Conservation (phyloP, 1,140 invertebrate species). For the Leguminivora glycinivorella region DNA sequence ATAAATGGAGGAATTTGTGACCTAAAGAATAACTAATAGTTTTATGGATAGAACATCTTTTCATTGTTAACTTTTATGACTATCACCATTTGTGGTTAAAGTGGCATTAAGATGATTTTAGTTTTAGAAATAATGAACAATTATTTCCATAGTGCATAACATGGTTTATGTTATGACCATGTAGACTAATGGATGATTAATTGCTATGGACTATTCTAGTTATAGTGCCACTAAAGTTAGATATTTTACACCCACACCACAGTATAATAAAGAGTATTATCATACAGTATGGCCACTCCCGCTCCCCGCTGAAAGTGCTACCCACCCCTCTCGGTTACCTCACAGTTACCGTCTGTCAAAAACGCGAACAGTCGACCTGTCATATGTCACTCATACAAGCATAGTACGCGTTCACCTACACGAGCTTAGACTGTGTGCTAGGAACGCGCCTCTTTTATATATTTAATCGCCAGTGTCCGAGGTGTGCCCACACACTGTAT, state of each 20-base stretch:
- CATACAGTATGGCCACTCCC: too few relatives aligned
- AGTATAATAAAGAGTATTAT: too few relatives aligned
- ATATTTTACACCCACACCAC: neutral
- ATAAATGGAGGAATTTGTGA: neutral
- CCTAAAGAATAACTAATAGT: neutral
- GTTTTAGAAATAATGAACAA: neutral
- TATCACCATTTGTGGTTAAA: neutral
- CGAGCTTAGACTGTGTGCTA: too few relatives aligned
- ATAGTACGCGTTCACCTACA: too few relatives aligned
- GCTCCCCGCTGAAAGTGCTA: too few relatives aligned
- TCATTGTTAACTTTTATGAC: neutral
- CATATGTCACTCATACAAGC: too few relatives aligned
- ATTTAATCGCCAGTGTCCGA: too few relatives aligned
- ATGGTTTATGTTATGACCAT: neutral
- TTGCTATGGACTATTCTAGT: neutral
- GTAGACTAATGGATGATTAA: neutral
- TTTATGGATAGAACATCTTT: conserved; percentile 9
- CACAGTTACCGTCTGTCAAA: too few relatives aligned
- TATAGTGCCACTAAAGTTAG: neutral
- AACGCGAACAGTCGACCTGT: too few relatives aligned
- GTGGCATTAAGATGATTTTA: neutral
- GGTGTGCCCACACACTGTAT: too few relatives aligned
- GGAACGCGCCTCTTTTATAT: too few relatives aligned
- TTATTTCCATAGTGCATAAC: neutral
- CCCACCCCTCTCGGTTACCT: too few relatives aligned